Percentiles rank a stretch among this genome's conserved stretches.
phyloP scores from a whole-genome alignment of 2,113 vertebrate genomes.

The Cyanoliseus patagonus region DNA sequence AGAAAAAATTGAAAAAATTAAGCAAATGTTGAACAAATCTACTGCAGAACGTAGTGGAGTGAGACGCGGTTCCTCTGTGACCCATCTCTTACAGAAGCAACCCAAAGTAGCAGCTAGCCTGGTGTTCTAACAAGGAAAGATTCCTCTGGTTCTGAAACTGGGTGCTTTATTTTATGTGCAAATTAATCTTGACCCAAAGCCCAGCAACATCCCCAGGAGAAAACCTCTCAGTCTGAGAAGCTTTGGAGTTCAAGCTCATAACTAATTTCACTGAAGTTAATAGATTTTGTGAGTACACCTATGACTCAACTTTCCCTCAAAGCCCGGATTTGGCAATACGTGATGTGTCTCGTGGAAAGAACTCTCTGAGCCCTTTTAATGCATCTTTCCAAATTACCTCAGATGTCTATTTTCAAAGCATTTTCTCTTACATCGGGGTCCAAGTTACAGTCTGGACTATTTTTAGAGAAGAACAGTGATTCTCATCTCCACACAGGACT shows the following conservation, averaged over 20 bases:
- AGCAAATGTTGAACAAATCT: background rate
- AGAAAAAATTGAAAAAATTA: background rate
- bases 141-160: background rate
- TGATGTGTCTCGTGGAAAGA: background rate
- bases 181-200: background rate
- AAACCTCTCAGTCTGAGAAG: background rate
- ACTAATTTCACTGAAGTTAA: background rate
- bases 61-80: background rate
- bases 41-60: background rate
- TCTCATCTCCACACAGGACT: background rate
- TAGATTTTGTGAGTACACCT: background rate
- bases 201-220: rapidly evolving
- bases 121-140: background rate
- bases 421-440: background rate
- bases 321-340: background rate
- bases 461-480: background rate
- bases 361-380: background rate
- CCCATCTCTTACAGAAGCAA: background rate
- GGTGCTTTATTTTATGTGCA: background rate
- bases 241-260: background rate
- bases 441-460: background rate
- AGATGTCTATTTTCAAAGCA: background rate
- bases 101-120: background rate
- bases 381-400: background rate
- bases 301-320: background rate